These are phyloP conservation scores for Brachyrhaphis roseni DNA, from an alignment of 2,797 vertebrate genomes.

Conservation along the genomic window DNA sequence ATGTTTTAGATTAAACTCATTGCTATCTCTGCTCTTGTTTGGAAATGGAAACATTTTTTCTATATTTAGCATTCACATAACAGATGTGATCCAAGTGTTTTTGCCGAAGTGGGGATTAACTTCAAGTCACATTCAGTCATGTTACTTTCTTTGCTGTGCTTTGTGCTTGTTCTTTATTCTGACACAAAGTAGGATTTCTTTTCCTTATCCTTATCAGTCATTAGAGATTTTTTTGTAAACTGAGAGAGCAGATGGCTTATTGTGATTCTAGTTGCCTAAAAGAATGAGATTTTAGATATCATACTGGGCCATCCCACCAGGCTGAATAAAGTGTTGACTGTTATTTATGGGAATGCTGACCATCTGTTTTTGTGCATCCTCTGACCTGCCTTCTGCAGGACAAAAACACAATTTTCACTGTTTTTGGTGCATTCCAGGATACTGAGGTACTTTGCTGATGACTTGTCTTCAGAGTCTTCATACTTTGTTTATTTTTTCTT, in stretches of 20 bases:
- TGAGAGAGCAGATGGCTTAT: background rate
- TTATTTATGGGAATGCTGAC: background rate
- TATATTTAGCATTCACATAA: background rate
- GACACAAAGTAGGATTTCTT: background rate
- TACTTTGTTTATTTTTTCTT: too few species aligned
- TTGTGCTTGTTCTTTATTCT: background rate
- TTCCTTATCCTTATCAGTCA: background rate
- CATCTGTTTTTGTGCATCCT: background rate
- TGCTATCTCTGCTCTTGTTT: background rate
- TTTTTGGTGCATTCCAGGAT: background rate
- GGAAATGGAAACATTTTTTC: background rate
- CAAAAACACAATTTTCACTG: background rate
- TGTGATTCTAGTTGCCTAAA: background rate
- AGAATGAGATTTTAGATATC: background rate
- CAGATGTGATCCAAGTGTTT: background rate
- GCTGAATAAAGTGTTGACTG: background rate
- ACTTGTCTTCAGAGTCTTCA: background rate
- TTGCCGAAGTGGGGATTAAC: background rate
- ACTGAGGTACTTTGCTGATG: background rate
- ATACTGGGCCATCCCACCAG: background rate
- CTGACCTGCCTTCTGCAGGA: conserved; percentile 3
- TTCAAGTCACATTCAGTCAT: background rate
- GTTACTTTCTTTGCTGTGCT: background rate
- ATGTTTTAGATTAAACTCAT: background rate
- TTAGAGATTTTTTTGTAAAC: background rate